phyloP scores from a whole-genome alignment of 2,888 invertebrate genomes.

The Heliconius ismenius region DNA sequence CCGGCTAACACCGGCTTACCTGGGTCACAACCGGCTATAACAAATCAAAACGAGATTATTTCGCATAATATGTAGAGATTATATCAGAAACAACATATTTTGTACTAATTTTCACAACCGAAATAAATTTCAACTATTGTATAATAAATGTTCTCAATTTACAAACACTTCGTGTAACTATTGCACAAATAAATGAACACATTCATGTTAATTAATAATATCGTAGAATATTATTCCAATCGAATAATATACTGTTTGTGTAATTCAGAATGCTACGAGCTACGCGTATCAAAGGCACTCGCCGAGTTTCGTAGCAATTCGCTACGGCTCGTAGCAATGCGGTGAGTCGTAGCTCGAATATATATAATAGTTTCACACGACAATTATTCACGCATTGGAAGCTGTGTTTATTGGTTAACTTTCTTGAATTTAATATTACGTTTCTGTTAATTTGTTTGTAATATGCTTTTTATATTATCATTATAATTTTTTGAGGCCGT shows the following conservation, averaged over 20 bases:
- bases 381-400: neutral
- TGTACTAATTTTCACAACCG: too few species aligned
- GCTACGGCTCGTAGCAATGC: conserved; percentile 40
- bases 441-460: neutral
- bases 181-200: neutral
- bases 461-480: neutral
- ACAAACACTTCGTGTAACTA: neutral
- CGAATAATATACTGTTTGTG: conserved; percentile 18
- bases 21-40: too few species aligned
- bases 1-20: too few species aligned
- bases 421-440: neutral
- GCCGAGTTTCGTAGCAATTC: conserved; percentile 37
- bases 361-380: conserved; percentile 28
- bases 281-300: conserved; percentile 33
- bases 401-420: neutral
- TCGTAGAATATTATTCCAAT: conserved; percentile 5
- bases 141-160: neutral
- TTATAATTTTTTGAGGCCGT: neutral
- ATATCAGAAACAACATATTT: too few species aligned
- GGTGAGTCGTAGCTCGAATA: conserved; percentile 22
- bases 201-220: neutral
- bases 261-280: conserved; percentile 27
- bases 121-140: too few species aligned
- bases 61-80: too few species aligned
- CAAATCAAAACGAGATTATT: too few species aligned